phyloP scores from a whole-genome alignment of 2,113 vertebrate genomes.

The Calidris pugnax region DNA sequence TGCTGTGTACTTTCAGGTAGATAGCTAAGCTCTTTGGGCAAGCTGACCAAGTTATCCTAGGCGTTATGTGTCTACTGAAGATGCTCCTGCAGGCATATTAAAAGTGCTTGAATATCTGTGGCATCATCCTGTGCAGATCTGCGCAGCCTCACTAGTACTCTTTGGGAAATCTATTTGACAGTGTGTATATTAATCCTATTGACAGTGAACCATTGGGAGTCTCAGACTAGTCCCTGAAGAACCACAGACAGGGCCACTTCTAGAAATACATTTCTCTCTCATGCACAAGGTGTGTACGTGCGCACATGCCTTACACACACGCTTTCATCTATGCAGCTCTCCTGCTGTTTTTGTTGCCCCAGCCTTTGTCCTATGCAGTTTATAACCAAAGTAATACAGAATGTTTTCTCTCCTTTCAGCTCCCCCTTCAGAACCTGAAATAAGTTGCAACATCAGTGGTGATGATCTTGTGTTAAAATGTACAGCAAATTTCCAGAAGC shows the following conservation, averaged over 20 bases:
- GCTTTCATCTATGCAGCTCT: not conserved
- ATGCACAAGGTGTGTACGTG: fast-evolving
- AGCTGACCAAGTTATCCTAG: not conserved
- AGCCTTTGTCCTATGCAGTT: not conserved
- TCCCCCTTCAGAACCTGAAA: not conserved
- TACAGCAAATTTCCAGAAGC: not conserved
- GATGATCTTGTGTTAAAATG: not conserved
- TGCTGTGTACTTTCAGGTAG: not conserved
- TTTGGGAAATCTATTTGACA: not conserved
- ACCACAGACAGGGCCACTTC: not conserved
- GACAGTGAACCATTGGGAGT: not conserved
- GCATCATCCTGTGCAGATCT: not conserved
- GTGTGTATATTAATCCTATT: not conserved
- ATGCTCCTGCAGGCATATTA: not conserved
- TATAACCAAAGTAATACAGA: not conserved
- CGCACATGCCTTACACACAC: fast-evolving
- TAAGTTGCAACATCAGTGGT: not conserved
- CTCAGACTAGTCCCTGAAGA: not conserved
- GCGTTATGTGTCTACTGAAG: not conserved
- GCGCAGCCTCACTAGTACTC: not conserved
- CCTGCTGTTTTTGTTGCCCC: not conserved
- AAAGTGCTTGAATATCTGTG: not conserved
- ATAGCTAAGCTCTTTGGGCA: not conserved
- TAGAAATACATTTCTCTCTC: not conserved
- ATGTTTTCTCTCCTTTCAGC: slow-evolving; percentile 25